Evolutionary conservation across 1,140 invertebrate genomes (phyloP), one percentile per base, ranked within the genome.

Genomic region (Akabosia matsudoensis): DNA sequence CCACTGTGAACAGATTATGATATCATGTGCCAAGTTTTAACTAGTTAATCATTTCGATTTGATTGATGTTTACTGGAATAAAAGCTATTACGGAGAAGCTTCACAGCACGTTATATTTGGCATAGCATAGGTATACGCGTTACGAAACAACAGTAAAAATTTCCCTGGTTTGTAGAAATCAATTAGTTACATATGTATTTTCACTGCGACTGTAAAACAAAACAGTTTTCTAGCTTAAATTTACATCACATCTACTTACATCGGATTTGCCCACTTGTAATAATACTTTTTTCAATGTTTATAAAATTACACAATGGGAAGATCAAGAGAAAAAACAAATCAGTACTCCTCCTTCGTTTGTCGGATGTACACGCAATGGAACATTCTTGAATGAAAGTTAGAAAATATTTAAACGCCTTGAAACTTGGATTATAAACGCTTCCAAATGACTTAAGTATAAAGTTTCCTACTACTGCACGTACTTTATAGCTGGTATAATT

Each of bases 271-370:
- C 61, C 61, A 22, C 3, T 31, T 67, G 61, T 67, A 67, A 67
- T 67, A 30, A n/a, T n/a, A n/a, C n/a, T n/a, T n/a, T n/a, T n/a
- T n/a, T n/a, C n/a, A n/a, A n/a, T n/a, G n/a, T 30, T 67, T 61
- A n/a, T 61, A 67, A 67, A 67, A 67, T 67, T 67, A 67, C 61
- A 61, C 24, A 67, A 67, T 28, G 61, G 61, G 61, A 67, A 67
- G 61, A 67, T 30, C 61, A 22, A 67, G 61, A 67, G 28, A 61
- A 61, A n/a, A 61, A 61, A 61, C 24, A 24, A 61, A 61, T 61
- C 54, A 61, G 54, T 61, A 61, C 54, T 61, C 7, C 24, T 61
- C 7, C 54, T 61, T 61, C 24, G 37, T 56, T 56, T 56, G n/a
- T n/a, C 24, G 22, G 3, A 56, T 56, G 10, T 56, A 56, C 54